These are phyloP conservation scores for Phylloscopus collybita DNA, from an alignment of 2,797 vertebrate species.

Conservation along the genomic window DNA sequence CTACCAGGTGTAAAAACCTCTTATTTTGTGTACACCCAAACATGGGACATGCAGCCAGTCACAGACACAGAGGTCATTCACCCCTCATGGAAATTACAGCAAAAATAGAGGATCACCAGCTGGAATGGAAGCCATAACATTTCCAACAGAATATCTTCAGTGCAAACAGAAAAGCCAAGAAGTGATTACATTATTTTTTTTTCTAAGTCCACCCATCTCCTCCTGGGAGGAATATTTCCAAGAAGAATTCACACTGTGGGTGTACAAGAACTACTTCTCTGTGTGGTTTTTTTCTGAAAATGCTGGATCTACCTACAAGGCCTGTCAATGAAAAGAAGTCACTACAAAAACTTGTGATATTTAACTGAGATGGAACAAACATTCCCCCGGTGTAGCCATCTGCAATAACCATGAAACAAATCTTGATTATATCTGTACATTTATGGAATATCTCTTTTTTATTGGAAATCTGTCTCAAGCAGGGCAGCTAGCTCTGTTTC, in stretches of 20 bases:
- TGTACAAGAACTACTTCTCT: not conserved
- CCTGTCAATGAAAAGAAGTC: not conserved
- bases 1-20: not conserved
- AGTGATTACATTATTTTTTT: not conserved
- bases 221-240: constrained; percentile 6
- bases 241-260: not conserved
- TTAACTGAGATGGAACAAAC: constrained; percentile 12
- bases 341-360: not conserved
- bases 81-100: not conserved
- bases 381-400: not conserved
- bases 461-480: constrained; percentile 6
- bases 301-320: not conserved
- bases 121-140: not conserved
- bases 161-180: not conserved
- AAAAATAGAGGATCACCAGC: not conserved
- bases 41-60: not conserved
- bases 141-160: not conserved
- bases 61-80: not conserved
- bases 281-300: not conserved
- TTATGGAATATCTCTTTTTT: not conserved
- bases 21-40: not conserved
- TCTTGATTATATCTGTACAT: not conserved
- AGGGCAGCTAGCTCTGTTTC: constrained; percentile 15
- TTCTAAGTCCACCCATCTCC: not conserved
- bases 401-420: constrained; percentile 21